Evolutionary conservation across 2,113 vertebrate species (phyloP).

Genomic region (Psophia crepitans): DNA sequence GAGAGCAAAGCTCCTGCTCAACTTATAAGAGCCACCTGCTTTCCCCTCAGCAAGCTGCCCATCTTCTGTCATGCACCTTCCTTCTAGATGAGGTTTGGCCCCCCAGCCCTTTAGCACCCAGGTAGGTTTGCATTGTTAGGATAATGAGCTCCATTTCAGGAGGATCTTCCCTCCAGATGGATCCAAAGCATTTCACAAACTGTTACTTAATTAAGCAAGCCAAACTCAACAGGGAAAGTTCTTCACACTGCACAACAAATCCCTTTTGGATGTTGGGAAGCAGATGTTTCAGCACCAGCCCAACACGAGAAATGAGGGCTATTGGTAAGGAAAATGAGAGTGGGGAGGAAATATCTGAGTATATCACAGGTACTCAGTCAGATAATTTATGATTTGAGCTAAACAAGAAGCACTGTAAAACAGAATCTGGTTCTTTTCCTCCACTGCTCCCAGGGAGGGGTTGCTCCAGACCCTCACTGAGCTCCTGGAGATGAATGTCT

Average conservation of each 20-base stretch:
- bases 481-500: not conserved
- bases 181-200: not conserved
- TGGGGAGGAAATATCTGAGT: not conserved
- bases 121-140: not conserved
- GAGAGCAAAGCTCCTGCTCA: slow-evolving; percentile 16
- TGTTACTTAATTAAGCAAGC: slow-evolving; percentile 29
- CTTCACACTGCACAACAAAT: not conserved
- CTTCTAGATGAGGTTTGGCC: not conserved
- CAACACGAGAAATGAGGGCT: not conserved
- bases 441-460: not conserved
- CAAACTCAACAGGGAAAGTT: not conserved
- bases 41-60: not conserved
- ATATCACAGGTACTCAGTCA: not conserved
- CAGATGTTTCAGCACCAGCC: not conserved
- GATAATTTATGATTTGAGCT: not conserved
- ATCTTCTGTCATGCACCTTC: not conserved
- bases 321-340: not conserved
- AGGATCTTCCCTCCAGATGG: not conserved
- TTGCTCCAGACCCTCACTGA: not conserved
- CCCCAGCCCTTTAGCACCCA: not conserved
- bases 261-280: not conserved
- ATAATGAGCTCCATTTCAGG: not conserved
- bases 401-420: not conserved
- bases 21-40: slow-evolving; percentile 45
- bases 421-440: not conserved